Evolutionary conservation across 2,888 invertebrate genomes (phyloP).

Genomic region (Chorisops tibialis): DNA sequence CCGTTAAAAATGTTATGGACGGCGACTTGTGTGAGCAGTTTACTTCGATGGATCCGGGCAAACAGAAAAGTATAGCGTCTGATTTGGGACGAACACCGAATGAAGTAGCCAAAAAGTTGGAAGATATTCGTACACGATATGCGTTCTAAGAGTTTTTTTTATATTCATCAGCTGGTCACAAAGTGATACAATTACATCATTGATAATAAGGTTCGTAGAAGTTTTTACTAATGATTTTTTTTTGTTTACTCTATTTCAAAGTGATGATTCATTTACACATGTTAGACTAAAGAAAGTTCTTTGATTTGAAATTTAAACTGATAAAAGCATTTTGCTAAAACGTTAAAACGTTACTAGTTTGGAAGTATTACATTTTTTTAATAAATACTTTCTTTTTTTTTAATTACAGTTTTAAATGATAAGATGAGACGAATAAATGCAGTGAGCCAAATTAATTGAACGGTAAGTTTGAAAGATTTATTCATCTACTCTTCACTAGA

Average conservation of each 20-base stretch:
- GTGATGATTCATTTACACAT: constrained; percentile 21
- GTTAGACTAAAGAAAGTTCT: constrained; percentile 27
- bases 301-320: constrained; percentile 19
- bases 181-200: not conserved
- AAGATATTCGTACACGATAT: constrained; percentile 97
- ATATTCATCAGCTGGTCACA: not conserved
- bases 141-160: constrained; percentile 73
- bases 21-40: constrained; percentile 99
- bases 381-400: no score
- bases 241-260: not conserved
- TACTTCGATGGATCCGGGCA: constrained; percentile 87
- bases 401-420: no score
- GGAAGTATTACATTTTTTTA: no score
- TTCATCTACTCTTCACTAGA: no score
- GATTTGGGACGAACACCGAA: constrained; percentile 94
- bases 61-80: constrained; percentile 92
- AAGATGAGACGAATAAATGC: no score
- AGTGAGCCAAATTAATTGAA: no score
- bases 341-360: no score
- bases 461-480: no score
- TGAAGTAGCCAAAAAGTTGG: constrained; percentile 97
- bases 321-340: not conserved
- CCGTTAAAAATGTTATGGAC: constrained; percentile 97
- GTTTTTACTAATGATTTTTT: not conserved
- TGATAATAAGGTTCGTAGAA: not conserved